Base-by-base conservation (phyloP, 1,140 invertebrate species). In the Brachionus rotundiformis region DNA sequence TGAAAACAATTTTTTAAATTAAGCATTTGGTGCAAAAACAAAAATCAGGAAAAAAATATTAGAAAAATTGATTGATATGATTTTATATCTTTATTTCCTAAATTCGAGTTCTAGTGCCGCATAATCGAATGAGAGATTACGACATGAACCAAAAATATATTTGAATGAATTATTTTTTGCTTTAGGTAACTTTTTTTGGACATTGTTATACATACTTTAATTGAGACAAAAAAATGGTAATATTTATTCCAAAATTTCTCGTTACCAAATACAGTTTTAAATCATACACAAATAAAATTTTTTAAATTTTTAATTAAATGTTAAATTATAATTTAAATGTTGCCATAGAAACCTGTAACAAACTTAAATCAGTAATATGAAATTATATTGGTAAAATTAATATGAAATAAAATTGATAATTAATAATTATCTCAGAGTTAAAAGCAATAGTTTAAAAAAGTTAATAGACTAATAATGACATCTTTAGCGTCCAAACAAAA, bases 301-400 rank as follows among this genome's bases (percentile, higher is more conserved):
- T 11, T 41, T 41, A 41, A 63, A 63, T 39, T 33, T 68, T 25
- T 16, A 68, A 63, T 29, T 29, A 63, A 63, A 63, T 63, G 25
- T 63, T 63, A 63, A 63, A 29, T 63, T 63, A 29, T 33, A 29
- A 36, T 68, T 71, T 29, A 25, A 44, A 41, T 11, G 68, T 73
- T 25, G 7, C 36, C 19, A 73, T 73, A 44, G 68, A 27, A 73
- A 73, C 68, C 36, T 13, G 10, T 13, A 73, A 41, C 25, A 73
- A 73, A 73, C 68, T 71, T 36, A 71, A 71, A 39, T 71, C 19
- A 71, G 61, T 54, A 63, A 63, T 63, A n/a, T 63, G 13, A 63
- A 63, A 63, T 63, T 63, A 63, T 63, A 63, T 54, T 54, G n/a
- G 61, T 63, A 23, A 63, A 63, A 63, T 4, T 63, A 63, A 63